These are phyloP conservation scores for Phyllostomus discolor DNA, from an alignment of 2,113 vertebrate species.

Conservation along the genomic window DNA sequence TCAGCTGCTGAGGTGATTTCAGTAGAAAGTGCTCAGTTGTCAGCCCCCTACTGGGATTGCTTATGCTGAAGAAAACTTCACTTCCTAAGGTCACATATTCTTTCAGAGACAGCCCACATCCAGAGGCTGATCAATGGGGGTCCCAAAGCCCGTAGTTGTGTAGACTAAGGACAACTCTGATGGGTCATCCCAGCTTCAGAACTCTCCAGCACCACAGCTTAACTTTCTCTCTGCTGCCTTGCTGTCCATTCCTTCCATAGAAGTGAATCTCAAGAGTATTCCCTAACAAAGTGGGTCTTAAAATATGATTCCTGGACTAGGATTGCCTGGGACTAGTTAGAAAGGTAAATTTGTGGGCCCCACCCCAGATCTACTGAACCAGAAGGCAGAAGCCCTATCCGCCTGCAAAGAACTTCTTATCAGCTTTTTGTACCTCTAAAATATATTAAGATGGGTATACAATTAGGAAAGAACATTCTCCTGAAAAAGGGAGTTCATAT, in stretches of 20 bases:
- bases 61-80: background rate
- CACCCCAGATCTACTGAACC: background rate
- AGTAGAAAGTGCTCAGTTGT: background rate
- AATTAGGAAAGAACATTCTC: background rate
- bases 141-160: background rate
- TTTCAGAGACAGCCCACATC: background rate
- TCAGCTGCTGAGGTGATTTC: background rate
- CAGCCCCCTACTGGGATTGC: background rate
- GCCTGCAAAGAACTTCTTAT: background rate
- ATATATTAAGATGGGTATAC: background rate
- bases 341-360: background rate
- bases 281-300: background rate
- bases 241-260: background rate
- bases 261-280: background rate
- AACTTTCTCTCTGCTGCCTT: background rate
- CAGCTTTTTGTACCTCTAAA: background rate
- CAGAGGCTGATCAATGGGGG: background rate
- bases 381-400: background rate
- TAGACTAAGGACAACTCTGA: background rate
- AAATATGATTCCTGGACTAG: background rate
- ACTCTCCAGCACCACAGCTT: background rate
- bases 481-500: background rate
- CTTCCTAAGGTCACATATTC: background rate
- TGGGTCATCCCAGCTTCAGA: background rate
- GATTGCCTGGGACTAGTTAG: background rate